These are phyloP conservation scores for Apantesis nais DNA, from an alignment of 2,888 invertebrate species.

Conservation along the genomic window DNA sequence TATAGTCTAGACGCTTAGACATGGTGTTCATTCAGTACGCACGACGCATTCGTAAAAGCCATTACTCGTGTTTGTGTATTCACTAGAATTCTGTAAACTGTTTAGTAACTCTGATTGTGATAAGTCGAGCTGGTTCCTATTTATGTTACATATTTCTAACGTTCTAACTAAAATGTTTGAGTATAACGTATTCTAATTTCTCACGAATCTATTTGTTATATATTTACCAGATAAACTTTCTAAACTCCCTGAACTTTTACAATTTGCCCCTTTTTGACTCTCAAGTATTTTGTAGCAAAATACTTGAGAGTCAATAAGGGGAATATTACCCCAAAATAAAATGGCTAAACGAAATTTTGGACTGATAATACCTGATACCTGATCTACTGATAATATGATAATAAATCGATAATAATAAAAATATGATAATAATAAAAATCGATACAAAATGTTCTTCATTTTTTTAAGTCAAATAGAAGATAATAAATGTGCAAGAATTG, in stretches of 20 bases:
- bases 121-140: background rate
- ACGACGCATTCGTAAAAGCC: conserved; percentile 33
- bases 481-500: background rate
- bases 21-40: conserved; percentile 51
- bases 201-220: background rate
- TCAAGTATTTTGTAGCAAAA: too few relatives aligned
- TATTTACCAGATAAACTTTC: background rate
- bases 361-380: background rate
- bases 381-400: too few relatives aligned
- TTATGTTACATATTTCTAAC: background rate
- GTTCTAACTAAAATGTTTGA: background rate
- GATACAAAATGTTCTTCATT: background rate
- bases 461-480: background rate
- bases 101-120: conserved; percentile 16
- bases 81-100: conserved; percentile 20
- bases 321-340: too few relatives aligned
- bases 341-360: background rate
- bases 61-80: conserved; percentile 43
- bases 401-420: background rate
- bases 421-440: background rate
- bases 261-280: background rate
- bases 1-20: conserved; percentile 71
- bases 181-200: background rate
- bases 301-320: too few relatives aligned
- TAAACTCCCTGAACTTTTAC: background rate